phyloP scores from a whole-genome alignment of 2,888 invertebrate genomes.

The Drosophila leonis region DNA sequence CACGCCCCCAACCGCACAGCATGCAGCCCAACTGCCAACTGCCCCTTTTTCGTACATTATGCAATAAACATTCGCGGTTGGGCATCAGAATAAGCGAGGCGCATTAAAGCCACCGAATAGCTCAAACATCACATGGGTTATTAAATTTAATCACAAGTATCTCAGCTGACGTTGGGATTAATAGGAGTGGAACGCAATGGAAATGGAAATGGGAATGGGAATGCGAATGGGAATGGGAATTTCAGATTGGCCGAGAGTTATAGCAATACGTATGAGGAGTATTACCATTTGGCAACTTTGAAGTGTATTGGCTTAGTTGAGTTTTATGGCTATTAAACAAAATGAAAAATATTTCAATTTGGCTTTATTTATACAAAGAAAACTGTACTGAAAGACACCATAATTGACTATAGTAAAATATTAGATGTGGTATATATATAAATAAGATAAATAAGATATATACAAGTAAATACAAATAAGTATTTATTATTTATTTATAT shows the following conservation, averaged over 20 bases:
- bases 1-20: background rate
- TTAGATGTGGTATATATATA: background rate
- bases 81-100: conserved; percentile 28
- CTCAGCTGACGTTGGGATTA: conserved; percentile 22
- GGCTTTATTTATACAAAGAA: background rate
- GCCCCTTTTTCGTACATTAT: conserved; percentile 6
- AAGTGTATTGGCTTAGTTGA: conserved; percentile 2
- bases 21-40: background rate
- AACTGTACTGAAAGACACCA: background rate
- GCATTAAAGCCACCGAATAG: conserved; percentile 57
- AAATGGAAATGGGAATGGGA: background rate
- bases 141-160: conserved; percentile 63
- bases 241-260: background rate
- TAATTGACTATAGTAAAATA: no score
- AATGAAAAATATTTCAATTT: background rate
- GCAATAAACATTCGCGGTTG: conserved; percentile 60
- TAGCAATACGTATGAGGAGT: background rate
- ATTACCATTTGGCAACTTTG: background rate
- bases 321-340: background rate
- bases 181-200: conserved; percentile 4
- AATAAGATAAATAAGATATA: no score
- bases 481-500: no score
- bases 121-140: conserved; percentile 59
- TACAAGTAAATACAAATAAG: no score
- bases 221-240: background rate